Evolutionary conservation across 30 jellyfish, hydroid and myxozoan genomes (phyloP).

Genomic region (Nemopilema nomurai): DNA sequence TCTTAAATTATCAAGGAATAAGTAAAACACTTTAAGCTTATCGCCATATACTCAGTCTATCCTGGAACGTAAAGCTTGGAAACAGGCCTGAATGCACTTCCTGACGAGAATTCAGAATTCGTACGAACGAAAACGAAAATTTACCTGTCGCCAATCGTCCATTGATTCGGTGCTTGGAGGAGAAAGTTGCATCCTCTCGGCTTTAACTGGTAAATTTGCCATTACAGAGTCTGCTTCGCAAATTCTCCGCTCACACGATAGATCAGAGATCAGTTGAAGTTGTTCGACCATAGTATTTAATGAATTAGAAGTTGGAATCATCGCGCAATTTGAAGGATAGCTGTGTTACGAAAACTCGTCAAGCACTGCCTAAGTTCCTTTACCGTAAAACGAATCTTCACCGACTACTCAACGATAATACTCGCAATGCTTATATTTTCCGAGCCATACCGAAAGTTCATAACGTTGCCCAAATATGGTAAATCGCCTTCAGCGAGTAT

Average conservation of each 20-base stretch:
- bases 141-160: slow-evolving; percentile 99
- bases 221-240: slow-evolving; percentile 8
- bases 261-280: slow-evolving; percentile 76
- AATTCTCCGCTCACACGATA: slow-evolving; percentile 56
- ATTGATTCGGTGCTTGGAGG: slow-evolving; percentile 77
- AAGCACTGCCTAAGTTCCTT: slow-evolving; percentile 52
- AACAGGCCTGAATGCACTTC: slow-evolving; percentile 35
- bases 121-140: slow-evolving; percentile 75
- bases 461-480: slow-evolving; percentile 66
- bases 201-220: slow-evolving; percentile 46
- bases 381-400: slow-evolving; percentile 57
- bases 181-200: slow-evolving; percentile 70
- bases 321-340: slow-evolving; percentile 22
- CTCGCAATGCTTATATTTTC: slow-evolving; percentile 74
- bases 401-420: slow-evolving; percentile 69
- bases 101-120: slow-evolving; percentile 80
- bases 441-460: slow-evolving; percentile 67
- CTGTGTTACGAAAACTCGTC: slow-evolving; percentile 46
- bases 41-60: not conserved
- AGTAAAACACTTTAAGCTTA: not conserved
- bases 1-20: not conserved
- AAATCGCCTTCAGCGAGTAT: slow-evolving; percentile 40
- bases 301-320: slow-evolving; percentile 79
- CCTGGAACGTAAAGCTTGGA: slow-evolving; percentile 9
- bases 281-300: slow-evolving; percentile 82